Evolutionary conservation across 2,888 invertebrate genomes (phyloP).

Genomic region (Netelia melanura): DNA sequence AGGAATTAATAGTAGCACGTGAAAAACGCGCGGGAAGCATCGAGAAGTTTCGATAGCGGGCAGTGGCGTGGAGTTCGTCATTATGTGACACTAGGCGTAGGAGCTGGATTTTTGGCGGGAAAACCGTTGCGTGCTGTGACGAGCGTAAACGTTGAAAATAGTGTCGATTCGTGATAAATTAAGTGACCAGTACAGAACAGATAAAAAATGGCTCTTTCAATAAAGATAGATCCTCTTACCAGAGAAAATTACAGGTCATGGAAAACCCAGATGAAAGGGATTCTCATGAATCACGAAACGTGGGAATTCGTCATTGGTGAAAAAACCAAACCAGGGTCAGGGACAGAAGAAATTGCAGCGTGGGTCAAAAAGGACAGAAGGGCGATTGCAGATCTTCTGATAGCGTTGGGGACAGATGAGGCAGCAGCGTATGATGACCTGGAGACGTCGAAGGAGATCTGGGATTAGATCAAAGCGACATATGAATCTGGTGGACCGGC

Average conservation of each 20-base stretch:
- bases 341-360: not conserved
- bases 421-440: conserved; percentile 31
- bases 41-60: not conserved
- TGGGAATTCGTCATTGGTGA: conserved; percentile 26
- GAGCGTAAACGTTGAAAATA: not conserved
- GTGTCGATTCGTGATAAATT: not conserved
- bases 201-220: not conserved
- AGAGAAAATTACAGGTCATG: conserved; percentile 40
- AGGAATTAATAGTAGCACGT: conserved; percentile 11
- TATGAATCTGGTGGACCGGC: conserved; percentile 65
- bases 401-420: conserved; percentile 39
- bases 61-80: conserved; percentile 8
- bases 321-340: conserved; percentile 1
- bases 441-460: conserved; percentile 42
- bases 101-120: not conserved
- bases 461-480: conserved; percentile 40
- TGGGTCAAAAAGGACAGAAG: conserved; percentile 45
- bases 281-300: conserved; percentile 24
- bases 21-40: not conserved
- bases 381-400: conserved; percentile 27
- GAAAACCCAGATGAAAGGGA: conserved; percentile 34
- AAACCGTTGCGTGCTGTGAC: conserved; percentile 1
- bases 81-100: not conserved
- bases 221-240: conserved; percentile 29
- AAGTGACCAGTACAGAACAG: not conserved